Evolutionary conservation across 1,140 invertebrate species (phyloP).

Genomic region (Trichomalopsis sarcophagae): DNA sequence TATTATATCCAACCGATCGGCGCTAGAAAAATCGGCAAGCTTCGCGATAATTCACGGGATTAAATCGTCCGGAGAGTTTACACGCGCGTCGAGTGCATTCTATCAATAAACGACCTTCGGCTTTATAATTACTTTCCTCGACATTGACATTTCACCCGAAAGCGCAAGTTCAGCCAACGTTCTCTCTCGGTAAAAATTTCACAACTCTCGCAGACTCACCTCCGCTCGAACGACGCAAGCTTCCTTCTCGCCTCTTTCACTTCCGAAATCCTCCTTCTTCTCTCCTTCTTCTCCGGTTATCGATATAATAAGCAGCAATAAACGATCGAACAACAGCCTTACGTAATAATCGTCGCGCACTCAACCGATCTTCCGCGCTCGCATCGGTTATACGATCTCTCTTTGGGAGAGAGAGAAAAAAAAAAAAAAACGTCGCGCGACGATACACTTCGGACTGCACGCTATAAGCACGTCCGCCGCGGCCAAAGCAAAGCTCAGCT

Average conservation of each 20-base stretch:
- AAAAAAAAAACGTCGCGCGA: not conserved
- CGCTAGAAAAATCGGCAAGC: too few species aligned
- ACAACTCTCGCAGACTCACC: not conserved
- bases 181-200: not conserved
- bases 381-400: not conserved
- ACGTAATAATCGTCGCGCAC: not conserved
- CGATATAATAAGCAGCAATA: not conserved
- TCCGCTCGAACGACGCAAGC: not conserved
- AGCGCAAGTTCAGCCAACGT: too few species aligned
- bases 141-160: too few species aligned
- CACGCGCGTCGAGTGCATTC: too few species aligned
- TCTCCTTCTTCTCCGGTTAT: not conserved
- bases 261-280: not conserved
- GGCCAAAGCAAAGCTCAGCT: not conserved
- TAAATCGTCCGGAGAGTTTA: too few species aligned
- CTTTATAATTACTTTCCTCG: too few species aligned
- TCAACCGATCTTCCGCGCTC: not conserved
- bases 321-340: not conserved
- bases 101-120: too few species aligned
- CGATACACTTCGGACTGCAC: too few species aligned
- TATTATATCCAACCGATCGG: too few species aligned
- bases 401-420: not conserved
- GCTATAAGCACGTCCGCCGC: not conserved
- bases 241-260: not conserved
- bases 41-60: too few species aligned